Conservation (phyloP, 2,113 vertebrate species). For the Noctilio leporinus region DNA sequence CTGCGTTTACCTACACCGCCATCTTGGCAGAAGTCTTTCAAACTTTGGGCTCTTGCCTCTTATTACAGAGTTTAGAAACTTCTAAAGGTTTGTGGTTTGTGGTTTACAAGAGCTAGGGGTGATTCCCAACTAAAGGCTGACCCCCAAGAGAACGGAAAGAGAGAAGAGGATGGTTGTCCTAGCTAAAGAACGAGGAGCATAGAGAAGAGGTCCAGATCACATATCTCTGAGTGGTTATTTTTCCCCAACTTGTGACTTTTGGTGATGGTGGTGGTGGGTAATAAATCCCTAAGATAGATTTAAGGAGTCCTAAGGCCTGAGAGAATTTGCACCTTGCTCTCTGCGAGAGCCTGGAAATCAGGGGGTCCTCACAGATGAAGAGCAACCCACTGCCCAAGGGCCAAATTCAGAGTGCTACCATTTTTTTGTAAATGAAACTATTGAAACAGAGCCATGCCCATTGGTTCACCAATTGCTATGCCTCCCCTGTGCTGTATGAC, state of each 20-base stretch:
- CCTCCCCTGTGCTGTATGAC: not conserved
- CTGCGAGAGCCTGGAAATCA: not conserved
- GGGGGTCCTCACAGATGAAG: not conserved
- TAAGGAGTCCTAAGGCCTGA: not conserved
- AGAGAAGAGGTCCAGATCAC: not conserved
- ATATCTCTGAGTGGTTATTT: not conserved
- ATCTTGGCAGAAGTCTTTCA: too few relatives aligned
- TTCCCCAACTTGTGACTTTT: not conserved
- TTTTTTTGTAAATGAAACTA: not conserved
- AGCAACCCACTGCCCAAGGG: not conserved
- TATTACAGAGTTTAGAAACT: not conserved
- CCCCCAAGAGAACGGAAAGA: not conserved
- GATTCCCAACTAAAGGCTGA: not conserved
- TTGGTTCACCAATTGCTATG: not conserved
- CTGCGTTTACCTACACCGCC: too few relatives aligned
- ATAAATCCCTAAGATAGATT: not conserved
- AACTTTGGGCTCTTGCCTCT: too few relatives aligned
- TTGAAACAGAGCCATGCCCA: not conserved
- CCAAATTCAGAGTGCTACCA: not conserved
- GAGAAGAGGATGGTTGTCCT: not conserved
- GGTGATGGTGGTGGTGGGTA: not conserved
- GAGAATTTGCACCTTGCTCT: not conserved
- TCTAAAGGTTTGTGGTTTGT: not conserved
- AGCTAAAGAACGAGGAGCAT: not conserved
- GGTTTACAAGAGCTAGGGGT: not conserved